A percentile compares a stretch with the other conserved stretches of the same genome.
Evolutionary conservation across 2,888 invertebrate genomes (phyloP).

Genomic region (Gastracanthus pulcherrimus): DNA sequence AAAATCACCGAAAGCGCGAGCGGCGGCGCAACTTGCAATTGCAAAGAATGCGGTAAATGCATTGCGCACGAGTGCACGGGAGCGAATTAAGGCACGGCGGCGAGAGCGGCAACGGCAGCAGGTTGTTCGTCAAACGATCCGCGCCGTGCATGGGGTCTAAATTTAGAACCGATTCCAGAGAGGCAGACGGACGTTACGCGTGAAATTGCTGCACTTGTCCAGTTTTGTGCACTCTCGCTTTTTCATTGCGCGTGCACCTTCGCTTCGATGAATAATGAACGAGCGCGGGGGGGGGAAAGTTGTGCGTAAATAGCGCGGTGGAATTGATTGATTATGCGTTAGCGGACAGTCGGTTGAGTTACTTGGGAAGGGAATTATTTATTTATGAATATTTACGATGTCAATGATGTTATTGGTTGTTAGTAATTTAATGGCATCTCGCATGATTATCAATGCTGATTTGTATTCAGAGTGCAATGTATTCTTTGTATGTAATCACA

Average conservation of each 20-base stretch:
- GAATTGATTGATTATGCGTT: not conserved
- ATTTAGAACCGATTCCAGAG: not conserved
- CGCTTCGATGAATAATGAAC: not conserved
- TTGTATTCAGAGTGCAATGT: not conserved
- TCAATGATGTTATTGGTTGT: not conserved
- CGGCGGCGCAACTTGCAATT: constrained; percentile 30
- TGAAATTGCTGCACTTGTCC: not conserved
- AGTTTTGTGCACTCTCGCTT: not conserved
- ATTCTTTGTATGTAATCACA: not conserved
- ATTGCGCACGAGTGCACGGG: constrained; percentile 1
- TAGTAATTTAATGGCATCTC: not conserved
- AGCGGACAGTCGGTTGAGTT: not conserved
- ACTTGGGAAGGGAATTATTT: not conserved
- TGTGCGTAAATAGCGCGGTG: not conserved
- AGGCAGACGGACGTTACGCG: not conserved
- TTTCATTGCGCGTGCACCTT: not conserved
- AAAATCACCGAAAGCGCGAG: constrained; percentile 35
- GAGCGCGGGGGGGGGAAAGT: not conserved
- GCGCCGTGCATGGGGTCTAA: not conserved
- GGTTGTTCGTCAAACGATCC: not conserved
- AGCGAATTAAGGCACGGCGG: not conserved
- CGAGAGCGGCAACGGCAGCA: not conserved
- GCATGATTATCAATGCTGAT: not conserved
- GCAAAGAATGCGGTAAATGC: constrained; percentile 47
- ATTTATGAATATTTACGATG: not conserved